Evolutionary conservation across 1,140 invertebrate genomes (phyloP).

Genomic region (Saccostrea cuccullata): DNA sequence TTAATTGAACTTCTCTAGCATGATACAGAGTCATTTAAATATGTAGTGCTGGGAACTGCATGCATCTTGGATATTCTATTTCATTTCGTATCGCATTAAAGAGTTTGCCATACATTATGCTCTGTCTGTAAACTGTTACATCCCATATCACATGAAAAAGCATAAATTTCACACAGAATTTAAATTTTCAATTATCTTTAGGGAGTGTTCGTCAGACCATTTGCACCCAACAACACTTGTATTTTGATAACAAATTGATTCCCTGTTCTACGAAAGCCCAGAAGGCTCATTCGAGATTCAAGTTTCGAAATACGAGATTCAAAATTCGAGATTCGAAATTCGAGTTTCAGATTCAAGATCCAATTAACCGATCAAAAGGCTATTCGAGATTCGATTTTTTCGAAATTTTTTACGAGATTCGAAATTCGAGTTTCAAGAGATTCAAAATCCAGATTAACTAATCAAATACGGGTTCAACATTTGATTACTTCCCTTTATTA

Average conservation of each 20-base stretch:
- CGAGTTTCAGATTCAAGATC: too few relatives aligned
- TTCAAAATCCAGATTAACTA: too few relatives aligned
- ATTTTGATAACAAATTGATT: not conserved
- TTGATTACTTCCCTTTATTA: too few relatives aligned
- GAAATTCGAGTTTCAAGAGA: too few relatives aligned
- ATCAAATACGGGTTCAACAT: too few relatives aligned
- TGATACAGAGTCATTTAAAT: constrained; percentile 4
- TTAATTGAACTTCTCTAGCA: not conserved
- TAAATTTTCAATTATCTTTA: not conserved
- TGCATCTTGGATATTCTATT: not conserved
- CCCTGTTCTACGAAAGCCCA: too few relatives aligned
- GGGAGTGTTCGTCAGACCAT: not conserved
- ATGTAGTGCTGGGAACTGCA: not conserved
- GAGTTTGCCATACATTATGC: not conserved
- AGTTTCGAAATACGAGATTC: too few relatives aligned
- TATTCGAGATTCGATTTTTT: too few relatives aligned
- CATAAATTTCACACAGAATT: not conserved
- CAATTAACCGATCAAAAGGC: too few relatives aligned
- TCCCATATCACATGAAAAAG: not conserved
- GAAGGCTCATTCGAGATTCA: too few relatives aligned
- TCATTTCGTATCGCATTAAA: not conserved
- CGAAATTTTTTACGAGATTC: too few relatives aligned
- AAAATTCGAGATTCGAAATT: too few relatives aligned
- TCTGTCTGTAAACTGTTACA: not conserved
- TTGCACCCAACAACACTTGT: not conserved